Evolutionary conservation across 2,888 invertebrate genomes (phyloP).

Genomic region (Acleris literana): DNA sequence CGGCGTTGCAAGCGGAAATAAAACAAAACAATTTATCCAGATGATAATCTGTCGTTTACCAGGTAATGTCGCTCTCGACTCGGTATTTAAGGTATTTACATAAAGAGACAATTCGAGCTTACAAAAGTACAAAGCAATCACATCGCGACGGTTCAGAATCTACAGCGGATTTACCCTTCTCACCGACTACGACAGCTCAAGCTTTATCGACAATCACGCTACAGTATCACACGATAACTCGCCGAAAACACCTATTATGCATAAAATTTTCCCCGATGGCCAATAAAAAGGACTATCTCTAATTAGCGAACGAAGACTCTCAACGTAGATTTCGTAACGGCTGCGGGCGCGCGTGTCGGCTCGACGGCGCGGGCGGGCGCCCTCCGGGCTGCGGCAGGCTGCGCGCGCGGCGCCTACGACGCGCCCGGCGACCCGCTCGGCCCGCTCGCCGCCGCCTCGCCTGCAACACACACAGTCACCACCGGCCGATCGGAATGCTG

Average conservation of each 20-base stretch:
- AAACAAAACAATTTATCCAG: constrained; percentile 70
- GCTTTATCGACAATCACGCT: constrained; percentile 77
- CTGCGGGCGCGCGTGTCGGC: constrained; percentile 28
- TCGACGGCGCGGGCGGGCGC: background rate
- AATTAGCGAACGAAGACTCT: constrained; percentile 62
- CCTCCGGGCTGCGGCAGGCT: too few species aligned
- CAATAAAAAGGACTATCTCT: constrained; percentile 72
- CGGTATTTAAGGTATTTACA: constrained; percentile 77
- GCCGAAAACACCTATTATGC: constrained; percentile 77
- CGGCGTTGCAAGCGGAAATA: constrained; percentile 52
- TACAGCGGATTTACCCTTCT: constrained; percentile 79
- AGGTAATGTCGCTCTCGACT: constrained; percentile 63
- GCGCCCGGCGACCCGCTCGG: constrained; percentile 59
- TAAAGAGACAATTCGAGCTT: constrained; percentile 79
- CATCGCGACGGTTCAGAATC: constrained; percentile 78
- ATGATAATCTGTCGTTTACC: constrained; percentile 72
- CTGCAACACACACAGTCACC: constrained; percentile 49
- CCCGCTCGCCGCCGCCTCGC: constrained; percentile 58
- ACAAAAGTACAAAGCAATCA: constrained; percentile 82
- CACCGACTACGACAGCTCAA: constrained; percentile 79
- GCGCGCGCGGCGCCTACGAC: constrained; percentile 55
- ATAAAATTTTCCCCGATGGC: constrained; percentile 69
- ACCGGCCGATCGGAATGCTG: background rate
- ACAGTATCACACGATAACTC: constrained; percentile 78
- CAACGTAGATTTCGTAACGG: constrained; percentile 42